These are phyloP conservation scores for Drosophila sulfurigaster DNA, from an alignment of 1,140 invertebrate species.

Conservation along the genomic window DNA sequence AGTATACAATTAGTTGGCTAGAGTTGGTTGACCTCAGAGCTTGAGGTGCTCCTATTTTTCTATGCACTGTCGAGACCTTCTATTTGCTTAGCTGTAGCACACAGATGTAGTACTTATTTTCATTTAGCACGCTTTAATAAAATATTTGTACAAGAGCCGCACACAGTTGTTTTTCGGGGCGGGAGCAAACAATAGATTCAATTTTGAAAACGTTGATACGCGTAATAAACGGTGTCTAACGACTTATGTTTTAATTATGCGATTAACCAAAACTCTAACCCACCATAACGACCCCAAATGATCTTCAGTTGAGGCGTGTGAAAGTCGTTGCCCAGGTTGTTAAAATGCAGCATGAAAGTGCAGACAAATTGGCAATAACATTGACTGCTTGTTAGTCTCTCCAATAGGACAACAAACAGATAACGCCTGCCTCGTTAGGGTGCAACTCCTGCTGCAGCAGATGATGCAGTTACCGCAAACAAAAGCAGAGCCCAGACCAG, in stretches of 20 bases:
- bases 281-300: constrained; percentile 71
- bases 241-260: constrained; percentile 70
- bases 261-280: constrained; percentile 26
- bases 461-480: constrained; percentile 33
- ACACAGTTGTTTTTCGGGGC: constrained; percentile 67
- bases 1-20: constrained; percentile 33
- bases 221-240: constrained; percentile 62
- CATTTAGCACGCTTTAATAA: constrained; percentile 81
- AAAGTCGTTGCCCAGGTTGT: constrained; percentile 52
- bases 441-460: neutral
- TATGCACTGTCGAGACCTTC: constrained; percentile 59
- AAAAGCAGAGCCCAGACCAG: constrained; percentile 37
- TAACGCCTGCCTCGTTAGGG: constrained; percentile 67
- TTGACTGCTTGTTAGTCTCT: neutral
- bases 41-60: constrained; percentile 57
- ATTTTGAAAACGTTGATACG: constrained; percentile 57
- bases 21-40: neutral
- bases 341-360: constrained; percentile 60
- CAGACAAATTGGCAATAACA: constrained; percentile 71
- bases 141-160: constrained; percentile 77
- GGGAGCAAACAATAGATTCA: constrained; percentile 72
- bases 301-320: constrained; percentile 71
- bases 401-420: constrained; percentile 67
- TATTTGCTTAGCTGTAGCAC: constrained; percentile 79
- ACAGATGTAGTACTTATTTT: constrained; percentile 62